These are phyloP conservation scores for Cydia splendana DNA, from an alignment of 1,140 invertebrate species.

Conservation along the genomic window DNA sequence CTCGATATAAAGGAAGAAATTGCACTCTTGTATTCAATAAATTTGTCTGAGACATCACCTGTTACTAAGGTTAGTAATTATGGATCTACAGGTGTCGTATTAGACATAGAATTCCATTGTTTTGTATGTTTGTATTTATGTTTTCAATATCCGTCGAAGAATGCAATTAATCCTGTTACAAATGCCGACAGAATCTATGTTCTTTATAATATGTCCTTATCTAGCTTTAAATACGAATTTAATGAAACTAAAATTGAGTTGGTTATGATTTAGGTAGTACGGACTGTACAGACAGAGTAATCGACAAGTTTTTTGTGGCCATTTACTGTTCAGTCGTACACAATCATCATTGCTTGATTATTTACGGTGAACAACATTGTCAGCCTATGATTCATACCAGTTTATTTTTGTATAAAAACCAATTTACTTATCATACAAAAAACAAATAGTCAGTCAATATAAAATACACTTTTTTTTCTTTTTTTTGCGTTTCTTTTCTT, in stretches of 20 bases:
- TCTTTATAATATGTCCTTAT: not conserved
- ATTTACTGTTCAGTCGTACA: not conserved
- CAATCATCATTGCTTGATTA: not conserved
- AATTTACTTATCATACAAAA: not conserved
- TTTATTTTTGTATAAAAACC: not conserved
- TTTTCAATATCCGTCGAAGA: slow-evolving; percentile 11
- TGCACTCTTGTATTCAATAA: not conserved
- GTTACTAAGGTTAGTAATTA: slow-evolving; percentile 14
- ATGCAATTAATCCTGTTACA: not conserved
- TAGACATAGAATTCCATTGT: not conserved
- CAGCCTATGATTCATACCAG: not conserved
- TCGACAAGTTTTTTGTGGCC: not conserved
- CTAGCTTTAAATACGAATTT: not conserved
- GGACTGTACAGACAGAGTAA: not conserved
- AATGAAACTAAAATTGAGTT: not conserved
- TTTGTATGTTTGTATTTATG: slow-evolving; percentile 37
- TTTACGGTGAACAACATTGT: not conserved
- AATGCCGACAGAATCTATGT: not conserved
- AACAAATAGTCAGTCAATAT: not conserved
- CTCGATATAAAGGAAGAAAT: not conserved
- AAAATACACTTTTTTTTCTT: too few species aligned
- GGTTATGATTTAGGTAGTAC: not conserved
- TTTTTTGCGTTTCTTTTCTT: not conserved
- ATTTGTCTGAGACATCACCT: not conserved
- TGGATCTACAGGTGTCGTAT: too few species aligned